Evolutionary conservation across 53 echinoderm and acorn worm genomes (phyloP), one percentile per base, ranked within the genome.

Genomic region (Pentamera pediparva): DNA sequence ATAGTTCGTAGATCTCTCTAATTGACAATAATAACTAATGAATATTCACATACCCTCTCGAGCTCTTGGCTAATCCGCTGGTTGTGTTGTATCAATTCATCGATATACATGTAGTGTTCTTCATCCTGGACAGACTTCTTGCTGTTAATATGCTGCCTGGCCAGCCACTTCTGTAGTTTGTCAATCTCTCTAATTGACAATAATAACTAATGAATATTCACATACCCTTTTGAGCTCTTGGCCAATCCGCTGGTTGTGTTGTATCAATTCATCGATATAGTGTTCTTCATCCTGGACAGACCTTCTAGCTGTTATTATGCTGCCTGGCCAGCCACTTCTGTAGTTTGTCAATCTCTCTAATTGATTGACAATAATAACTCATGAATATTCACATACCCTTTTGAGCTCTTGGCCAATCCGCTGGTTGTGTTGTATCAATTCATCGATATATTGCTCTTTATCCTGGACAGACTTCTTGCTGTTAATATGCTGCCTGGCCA

Each of bases 201-300:
- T n/a, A n/a, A n/a, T n/a, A n/a, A n/a, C n/a, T n/a, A n/a, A n/a
- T n/a, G n/a, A n/a, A n/a, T n/a, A n/a, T n/a, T n/a, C n/a, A 63
- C 73, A 30, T 78, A 86, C 89, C 82, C 86, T 75, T 69, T 86
- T 81, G 8, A 89, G 75, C 48, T 89, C 76, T 34, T 58, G 30
- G 13, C 63, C 75, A n/a, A 89, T 75, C 35, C 79, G 65, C 22
- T 89, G 89, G 48, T 89, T 89, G 56, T 86, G 79, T 32, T 89
- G 86, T 1, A 75, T 48, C 2, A 89, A 59, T 39, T 89, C 89
- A 38, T 75, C 62, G 10, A 89, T 59, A 15, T 56, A 70, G 26
- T 70, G 47, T 54, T 90, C 86, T 65, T 86, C 83, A 22, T 86
- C 83, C 54, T 75, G 82, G 17, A 83, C 90, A 13, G 80, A 21